These are phyloP conservation scores for Epizoanthus stellaris DNA, from an alignment of 92 coral and sea anemone genomes.

Conservation along the genomic window DNA sequence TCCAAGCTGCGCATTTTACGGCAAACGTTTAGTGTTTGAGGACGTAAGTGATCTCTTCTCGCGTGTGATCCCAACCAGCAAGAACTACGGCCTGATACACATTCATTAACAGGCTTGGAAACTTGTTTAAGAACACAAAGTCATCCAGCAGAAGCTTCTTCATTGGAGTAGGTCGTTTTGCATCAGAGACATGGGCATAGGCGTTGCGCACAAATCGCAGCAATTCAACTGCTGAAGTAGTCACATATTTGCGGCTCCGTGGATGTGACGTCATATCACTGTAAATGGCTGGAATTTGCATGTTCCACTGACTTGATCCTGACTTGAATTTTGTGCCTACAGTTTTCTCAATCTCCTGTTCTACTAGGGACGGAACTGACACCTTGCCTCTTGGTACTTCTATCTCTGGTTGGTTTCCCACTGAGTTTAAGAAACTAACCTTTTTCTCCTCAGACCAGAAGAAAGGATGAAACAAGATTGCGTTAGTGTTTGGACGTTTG, in stretches of 20 bases:
- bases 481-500: constrained; percentile 30
- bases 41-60: constrained; percentile 17
- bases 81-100: constrained; percentile 48
- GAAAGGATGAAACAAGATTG: constrained; percentile 39
- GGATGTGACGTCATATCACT: constrained; percentile 8
- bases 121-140: constrained; percentile 42
- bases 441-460: constrained; percentile 48
- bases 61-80: constrained; percentile 44
- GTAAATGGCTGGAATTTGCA: constrained; percentile 13
- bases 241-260: constrained; percentile 28
- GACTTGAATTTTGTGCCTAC: background rate
- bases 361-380: background rate
- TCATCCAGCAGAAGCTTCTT: constrained; percentile 22
- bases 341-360: background rate
- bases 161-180: background rate
- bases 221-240: constrained; percentile 51
- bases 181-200: constrained; percentile 38
- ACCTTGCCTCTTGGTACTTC: background rate
- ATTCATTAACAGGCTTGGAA: constrained; percentile 55
- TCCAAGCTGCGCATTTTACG: too few species aligned
- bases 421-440: constrained; percentile 29
- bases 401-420: constrained; percentile 57
- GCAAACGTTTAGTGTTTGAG: background rate
- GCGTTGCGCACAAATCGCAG: constrained; percentile 60
- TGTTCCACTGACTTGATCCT: constrained; percentile 1